phyloP scores from a whole-genome alignment of 2,113 vertebrate species.

The Pitta sordida region DNA sequence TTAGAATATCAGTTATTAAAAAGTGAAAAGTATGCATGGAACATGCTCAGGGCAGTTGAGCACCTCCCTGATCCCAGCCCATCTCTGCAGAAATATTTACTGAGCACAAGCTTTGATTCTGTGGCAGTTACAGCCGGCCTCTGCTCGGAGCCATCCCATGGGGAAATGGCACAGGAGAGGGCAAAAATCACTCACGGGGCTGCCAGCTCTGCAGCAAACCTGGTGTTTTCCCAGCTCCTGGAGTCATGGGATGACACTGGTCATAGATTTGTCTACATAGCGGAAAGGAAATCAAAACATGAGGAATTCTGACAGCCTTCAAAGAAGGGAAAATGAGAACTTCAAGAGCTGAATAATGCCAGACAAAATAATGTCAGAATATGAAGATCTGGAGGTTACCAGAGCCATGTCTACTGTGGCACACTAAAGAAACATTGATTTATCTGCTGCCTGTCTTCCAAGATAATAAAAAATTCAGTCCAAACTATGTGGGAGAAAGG shows the following conservation, averaged over 20 bases:
- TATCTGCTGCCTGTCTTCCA: background rate
- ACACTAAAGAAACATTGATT: background rate
- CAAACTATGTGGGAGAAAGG: background rate
- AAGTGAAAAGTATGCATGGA: background rate
- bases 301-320: background rate
- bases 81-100: background rate
- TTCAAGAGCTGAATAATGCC: background rate
- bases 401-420: rapidly evolving
- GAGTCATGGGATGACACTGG: background rate
- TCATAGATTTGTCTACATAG: background rate
- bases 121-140: background rate
- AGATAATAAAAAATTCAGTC: background rate
- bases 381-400: background rate
- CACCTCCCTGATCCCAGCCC: rapidly evolving
- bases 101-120: background rate
- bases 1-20: background rate
- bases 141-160: rapidly evolving
- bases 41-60: background rate
- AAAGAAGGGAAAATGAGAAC: background rate
- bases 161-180: rapidly evolving
- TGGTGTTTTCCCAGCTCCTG: background rate
- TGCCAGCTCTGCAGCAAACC: background rate
- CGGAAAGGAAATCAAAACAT: background rate
- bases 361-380: background rate
- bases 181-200: background rate